A percentile compares a stretch with the other conserved stretches of the same genome.
These are phyloP conservation scores for Dinoponera quadriceps DNA, from an alignment of 1,140 invertebrate species.

Conservation along the genomic window DNA sequence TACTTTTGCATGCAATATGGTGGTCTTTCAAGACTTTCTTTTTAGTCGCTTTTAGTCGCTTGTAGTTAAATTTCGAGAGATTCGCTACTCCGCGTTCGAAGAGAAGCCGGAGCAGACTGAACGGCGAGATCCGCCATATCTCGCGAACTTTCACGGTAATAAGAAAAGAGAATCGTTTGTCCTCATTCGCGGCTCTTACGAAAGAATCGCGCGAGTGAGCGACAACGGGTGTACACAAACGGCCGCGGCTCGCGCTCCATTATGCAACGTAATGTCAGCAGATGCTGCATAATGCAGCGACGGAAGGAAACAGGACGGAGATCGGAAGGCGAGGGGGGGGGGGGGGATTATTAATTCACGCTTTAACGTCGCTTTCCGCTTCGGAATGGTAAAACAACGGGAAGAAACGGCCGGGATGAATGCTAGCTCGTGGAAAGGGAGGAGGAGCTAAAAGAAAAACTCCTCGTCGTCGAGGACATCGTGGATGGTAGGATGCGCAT, in stretches of 20 bases:
- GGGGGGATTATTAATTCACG: conserved; percentile 55
- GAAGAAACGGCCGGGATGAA: conserved; percentile 4
- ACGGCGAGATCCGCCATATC: background rate
- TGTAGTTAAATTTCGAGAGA: background rate
- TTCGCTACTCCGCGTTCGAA: background rate
- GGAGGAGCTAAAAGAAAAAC: conserved; percentile 1
- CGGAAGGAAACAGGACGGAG: conserved; percentile 41
- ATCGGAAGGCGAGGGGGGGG: conserved; percentile 15
- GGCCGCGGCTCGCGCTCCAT: conserved; percentile 36
- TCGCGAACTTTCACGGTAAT: background rate
- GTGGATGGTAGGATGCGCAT: background rate
- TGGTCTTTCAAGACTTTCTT: background rate
- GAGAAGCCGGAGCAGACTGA: background rate
- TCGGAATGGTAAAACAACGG: conserved; percentile 24
- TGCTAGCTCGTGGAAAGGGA: background rate
- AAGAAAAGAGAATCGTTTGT: conserved; percentile 21
- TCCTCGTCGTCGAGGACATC: background rate
- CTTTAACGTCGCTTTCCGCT: conserved; percentile 52
- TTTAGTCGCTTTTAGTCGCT: background rate
- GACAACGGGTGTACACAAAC: conserved; percentile 33
- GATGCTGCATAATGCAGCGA: conserved; percentile 54
- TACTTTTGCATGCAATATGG: too few relatives aligned
- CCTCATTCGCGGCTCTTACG: conserved; percentile 24
- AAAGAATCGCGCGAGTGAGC: conserved; percentile 33
- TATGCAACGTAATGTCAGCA: conserved; percentile 55